Evolutionary conservation across 2,888 invertebrate genomes (phyloP).

Genomic region (Melangyna quadrimaculata): DNA sequence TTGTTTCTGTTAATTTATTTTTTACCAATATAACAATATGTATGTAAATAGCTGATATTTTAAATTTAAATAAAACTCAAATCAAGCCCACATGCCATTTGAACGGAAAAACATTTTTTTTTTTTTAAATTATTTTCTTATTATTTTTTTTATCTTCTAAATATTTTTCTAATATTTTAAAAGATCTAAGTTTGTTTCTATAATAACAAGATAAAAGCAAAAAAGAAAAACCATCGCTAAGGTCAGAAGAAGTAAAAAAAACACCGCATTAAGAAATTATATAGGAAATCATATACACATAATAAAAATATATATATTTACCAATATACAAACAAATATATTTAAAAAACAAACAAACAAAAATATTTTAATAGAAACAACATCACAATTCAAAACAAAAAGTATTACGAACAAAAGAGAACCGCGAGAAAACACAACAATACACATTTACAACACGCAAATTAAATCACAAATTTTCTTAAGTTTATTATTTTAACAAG

Average conservation of each 20-base stretch:
- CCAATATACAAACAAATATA: slow-evolving; percentile 64
- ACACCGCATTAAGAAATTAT: slow-evolving; percentile 67
- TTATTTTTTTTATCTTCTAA: slow-evolving; percentile 24
- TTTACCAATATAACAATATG: slow-evolving; percentile 59
- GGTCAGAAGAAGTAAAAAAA: slow-evolving; percentile 30
- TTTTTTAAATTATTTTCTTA: slow-evolving; percentile 14
- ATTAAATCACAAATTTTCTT: slow-evolving; percentile 52
- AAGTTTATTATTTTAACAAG: slow-evolving; percentile 28
- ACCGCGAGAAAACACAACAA: slow-evolving; percentile 36
- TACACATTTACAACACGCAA: slow-evolving; percentile 66
- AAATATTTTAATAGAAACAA: slow-evolving; percentile 69
- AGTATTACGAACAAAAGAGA: slow-evolving; percentile 60
- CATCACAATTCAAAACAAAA: slow-evolving; percentile 61
- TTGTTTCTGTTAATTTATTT: slow-evolving; percentile 51
- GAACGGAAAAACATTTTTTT: slow-evolving; percentile 17
- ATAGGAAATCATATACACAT: slow-evolving; percentile 67
- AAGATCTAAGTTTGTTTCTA: not conserved
- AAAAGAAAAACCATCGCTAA: slow-evolving; percentile 50
- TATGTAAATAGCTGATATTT: slow-evolving; percentile 70
- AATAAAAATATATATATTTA: slow-evolving; percentile 65
- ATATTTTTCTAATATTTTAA: not conserved
- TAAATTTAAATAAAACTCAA: slow-evolving; percentile 50
- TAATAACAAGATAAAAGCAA: slow-evolving; percentile 6
- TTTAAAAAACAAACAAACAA: slow-evolving; percentile 43
- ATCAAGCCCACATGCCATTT: slow-evolving; percentile 65